Evolutionary conservation across 2,888 invertebrate genomes (phyloP), one percentile per base, ranked within the genome.

Genomic region (Nephrotoma guestfalica): DNA sequence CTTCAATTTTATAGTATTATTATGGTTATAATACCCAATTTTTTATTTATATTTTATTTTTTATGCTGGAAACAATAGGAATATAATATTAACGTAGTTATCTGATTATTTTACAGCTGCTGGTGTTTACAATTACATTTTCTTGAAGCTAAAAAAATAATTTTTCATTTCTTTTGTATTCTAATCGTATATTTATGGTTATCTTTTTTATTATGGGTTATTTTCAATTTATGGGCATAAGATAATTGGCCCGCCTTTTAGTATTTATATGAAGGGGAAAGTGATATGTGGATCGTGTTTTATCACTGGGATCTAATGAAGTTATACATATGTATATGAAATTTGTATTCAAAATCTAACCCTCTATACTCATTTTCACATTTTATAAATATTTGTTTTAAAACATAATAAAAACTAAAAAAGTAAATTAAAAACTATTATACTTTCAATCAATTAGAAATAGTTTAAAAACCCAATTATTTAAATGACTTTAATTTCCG

Each of bases 41-140:
- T 15, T 71, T 71, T 71, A 30, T 71, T 71, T 43, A 43, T 43
- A 9, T 43, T 43, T 43, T 9, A 7, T 43, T 43, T 57, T 71
- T 71, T 71, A 4, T 71, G 9, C 30, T 30, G 71, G 30, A 15
- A 71, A 71, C 71, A 71, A 71, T 71, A 71, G 71, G 71, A 71
- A 30, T 30, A 30, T 30, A 71, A 71, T 13, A 71, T 71, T 71
- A 71, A 71, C 18, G 71, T 71, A 71, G 18, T 84, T 41, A 84
- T 41, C 84, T 41, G 84, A 41, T 84, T 84, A 84, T 84, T 84
- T 41, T 84, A 84, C 84, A 84, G 42, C 84, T 84, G 84, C 42
- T 84, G 84, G 42, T 84, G 84, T 84, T 84, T 84, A 84, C 84
- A 84, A 84, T 84, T 42, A 84, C 41, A 84, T 41, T 41, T 84